These are phyloP conservation scores for Helarctos malayanus DNA, from an alignment of 2,797 vertebrate species.

Conservation along the genomic window DNA sequence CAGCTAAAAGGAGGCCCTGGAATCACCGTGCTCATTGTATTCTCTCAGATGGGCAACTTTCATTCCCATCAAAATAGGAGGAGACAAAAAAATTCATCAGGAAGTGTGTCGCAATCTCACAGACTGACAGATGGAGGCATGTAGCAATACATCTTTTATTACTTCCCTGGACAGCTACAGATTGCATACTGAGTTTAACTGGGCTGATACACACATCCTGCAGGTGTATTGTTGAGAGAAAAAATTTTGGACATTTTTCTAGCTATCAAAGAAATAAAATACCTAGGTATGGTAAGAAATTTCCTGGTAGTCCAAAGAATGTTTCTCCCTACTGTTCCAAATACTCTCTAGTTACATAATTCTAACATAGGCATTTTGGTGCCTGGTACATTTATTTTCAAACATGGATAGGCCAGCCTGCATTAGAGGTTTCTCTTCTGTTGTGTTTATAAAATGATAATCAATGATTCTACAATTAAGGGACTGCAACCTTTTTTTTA, in stretches of 20 bases:
- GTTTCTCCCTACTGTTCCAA: background rate
- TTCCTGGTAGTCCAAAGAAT: constrained; percentile 39
- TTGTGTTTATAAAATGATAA: constrained; percentile 46
- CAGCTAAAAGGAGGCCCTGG: background rate
- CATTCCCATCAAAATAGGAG: constrained; percentile 68
- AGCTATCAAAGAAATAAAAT: constrained; percentile 64
- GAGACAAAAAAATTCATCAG: constrained; percentile 71
- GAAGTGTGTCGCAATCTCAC: constrained; percentile 62
- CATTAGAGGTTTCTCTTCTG: constrained; percentile 41
- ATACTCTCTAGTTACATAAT: constrained; percentile 34
- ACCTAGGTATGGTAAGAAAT: constrained; percentile 61
- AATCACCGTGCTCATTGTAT: constrained; percentile 1
- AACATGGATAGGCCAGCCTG: constrained; percentile 14
- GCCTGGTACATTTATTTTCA: constrained; percentile 45
- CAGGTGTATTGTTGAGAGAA: background rate
- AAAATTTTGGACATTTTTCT: constrained; percentile 64
- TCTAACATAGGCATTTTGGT: constrained; percentile 33
- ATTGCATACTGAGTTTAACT: constrained; percentile 70
- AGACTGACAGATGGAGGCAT: constrained; percentile 15
- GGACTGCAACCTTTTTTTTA: constrained; percentile 13
- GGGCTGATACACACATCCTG: constrained; percentile 57
- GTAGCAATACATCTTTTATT: constrained; percentile 76
- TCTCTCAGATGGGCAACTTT: constrained; percentile 64
- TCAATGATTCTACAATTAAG: constrained; percentile 45
- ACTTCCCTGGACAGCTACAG: constrained; percentile 68